Conservation (phyloP, 1,140 invertebrate species). For the Meloidogyne floridensis region DNA sequence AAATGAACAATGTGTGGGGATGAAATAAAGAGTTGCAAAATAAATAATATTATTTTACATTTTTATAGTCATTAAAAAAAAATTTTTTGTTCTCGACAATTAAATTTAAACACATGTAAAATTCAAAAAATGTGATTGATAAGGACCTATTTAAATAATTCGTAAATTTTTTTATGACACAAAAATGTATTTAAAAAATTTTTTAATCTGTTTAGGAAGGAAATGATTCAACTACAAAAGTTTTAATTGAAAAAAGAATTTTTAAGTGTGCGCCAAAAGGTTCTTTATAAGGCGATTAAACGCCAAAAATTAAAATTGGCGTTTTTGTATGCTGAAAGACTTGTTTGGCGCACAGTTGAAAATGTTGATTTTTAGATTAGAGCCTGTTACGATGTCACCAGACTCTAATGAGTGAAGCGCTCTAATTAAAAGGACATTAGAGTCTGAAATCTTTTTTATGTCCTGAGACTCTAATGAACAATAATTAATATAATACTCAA, state of each 20-base stretch:
- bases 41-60: neutral
- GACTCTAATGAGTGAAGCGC: too few relatives aligned
- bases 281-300: neutral
- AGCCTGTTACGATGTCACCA: too few relatives aligned
- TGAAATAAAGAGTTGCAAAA: conserved; percentile 6
- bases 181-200: neutral
- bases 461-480: too few relatives aligned
- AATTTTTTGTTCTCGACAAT: neutral
- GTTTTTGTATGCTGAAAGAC: neutral
- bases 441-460: too few relatives aligned
- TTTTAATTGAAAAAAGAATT: too few relatives aligned
- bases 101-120: neutral
- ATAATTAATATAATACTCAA: too few relatives aligned
- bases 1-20: neutral
- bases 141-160: neutral
- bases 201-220: neutral
- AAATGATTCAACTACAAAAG: too few relatives aligned
- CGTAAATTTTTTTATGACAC: neutral
- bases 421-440: too few relatives aligned
- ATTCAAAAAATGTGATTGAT: neutral
- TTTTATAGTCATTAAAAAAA: neutral
- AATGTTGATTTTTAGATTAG: too few relatives aligned
- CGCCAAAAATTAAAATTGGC: neutral
- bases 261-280: neutral
- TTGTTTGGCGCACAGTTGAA: too few relatives aligned